These are phyloP conservation scores for Papilio glaucus DNA, from an alignment of 1,140 invertebrate genomes.

Conservation along the genomic window DNA sequence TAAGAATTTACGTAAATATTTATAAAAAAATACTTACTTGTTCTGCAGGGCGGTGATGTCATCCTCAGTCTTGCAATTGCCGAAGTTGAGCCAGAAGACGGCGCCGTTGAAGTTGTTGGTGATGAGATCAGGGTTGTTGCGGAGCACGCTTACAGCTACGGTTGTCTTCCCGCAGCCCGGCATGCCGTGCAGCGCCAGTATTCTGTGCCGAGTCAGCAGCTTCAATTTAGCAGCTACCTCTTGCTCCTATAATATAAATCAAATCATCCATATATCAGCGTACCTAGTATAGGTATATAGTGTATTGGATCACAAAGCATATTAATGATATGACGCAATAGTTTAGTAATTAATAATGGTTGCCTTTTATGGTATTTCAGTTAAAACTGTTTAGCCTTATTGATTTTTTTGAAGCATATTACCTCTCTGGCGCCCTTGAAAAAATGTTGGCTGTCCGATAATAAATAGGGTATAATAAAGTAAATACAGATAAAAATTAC, in stretches of 20 bases:
- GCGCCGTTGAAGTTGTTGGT: constrained; percentile 71
- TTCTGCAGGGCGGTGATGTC: constrained; percentile 74
- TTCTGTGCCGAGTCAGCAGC: constrained; percentile 76
- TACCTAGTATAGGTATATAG: no score
- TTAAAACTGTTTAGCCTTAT: no score
- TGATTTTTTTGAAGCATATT: no score
- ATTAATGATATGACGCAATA: no score
- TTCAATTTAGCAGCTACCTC: constrained; percentile 68
- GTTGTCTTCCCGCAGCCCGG: constrained; percentile 88
- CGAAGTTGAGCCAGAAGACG: constrained; percentile 81
- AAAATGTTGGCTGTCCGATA: background rate
- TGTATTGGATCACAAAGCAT: no score
- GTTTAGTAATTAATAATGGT: no score
- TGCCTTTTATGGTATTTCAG: no score
- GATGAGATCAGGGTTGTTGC: constrained; percentile 79
- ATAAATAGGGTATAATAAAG: no score
- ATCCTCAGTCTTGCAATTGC: constrained; percentile 76
- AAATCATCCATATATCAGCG: no score
- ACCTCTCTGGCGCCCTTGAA: no score
- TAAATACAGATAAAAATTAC: constrained; percentile 23
- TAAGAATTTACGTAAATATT: constrained; percentile 10
- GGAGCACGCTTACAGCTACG: constrained; percentile 85
- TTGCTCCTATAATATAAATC: constrained; percentile 66
- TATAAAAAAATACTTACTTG: constrained; percentile 68
- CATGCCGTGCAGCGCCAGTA: constrained; percentile 87